Evolutionary conservation across 2,113 vertebrate species (phyloP).

Genomic region (Penelope pileata): DNA sequence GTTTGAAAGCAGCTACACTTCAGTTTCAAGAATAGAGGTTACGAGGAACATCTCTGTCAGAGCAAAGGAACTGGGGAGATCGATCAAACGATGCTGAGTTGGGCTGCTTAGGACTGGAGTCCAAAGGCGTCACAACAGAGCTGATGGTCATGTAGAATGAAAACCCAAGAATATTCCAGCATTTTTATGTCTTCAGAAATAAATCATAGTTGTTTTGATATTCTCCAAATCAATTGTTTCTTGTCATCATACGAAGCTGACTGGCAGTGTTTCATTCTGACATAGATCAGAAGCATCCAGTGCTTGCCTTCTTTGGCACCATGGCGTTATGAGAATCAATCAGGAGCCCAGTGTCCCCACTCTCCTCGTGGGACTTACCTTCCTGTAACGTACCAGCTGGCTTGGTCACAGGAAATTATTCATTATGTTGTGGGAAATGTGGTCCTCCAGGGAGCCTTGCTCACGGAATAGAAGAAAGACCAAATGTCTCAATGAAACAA

Average conservation of each 20-base stretch:
- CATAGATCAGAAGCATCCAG: not conserved
- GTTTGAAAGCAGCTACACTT: not conserved
- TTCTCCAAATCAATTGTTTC: not conserved
- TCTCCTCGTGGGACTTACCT: not conserved
- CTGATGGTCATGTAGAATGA: not conserved
- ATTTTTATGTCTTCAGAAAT: not conserved
- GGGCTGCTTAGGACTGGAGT: not conserved
- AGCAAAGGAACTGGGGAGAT: not conserved
- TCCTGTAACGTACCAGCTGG: not conserved
- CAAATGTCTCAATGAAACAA: not conserved
- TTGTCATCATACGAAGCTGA: not conserved
- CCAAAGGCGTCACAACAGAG: not conserved
- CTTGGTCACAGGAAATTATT: not conserved
- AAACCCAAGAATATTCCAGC: not conserved
- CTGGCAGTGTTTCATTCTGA: not conserved
- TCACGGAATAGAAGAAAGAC: not conserved
- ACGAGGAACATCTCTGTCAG: rapidly evolving
- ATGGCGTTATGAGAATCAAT: not conserved
- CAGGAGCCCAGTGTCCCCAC: not conserved
- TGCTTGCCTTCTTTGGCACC: not conserved
- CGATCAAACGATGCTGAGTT: not conserved
- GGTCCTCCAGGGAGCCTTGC: not conserved
- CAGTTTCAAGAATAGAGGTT: not conserved
- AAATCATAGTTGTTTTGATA: not conserved
- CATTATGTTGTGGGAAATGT: not conserved